A percentile compares a stretch with the other conserved stretches of the same genome.
These are phyloP conservation scores for Micromussa lordhowensis DNA, from an alignment of 92 coral and sea anemone genomes.

Conservation along the genomic window DNA sequence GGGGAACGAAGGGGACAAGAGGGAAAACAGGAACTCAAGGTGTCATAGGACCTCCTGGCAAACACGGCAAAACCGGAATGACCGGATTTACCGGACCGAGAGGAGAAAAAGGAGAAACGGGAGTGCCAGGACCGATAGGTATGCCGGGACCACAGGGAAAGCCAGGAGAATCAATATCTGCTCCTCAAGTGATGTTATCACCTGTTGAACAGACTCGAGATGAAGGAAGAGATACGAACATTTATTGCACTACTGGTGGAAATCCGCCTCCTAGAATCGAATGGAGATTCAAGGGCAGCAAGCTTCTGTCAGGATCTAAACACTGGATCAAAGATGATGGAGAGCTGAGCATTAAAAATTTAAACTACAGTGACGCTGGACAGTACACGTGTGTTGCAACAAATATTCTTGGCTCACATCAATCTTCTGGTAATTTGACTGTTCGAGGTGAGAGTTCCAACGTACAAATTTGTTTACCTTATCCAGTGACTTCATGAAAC, in stretches of 20 bases:
- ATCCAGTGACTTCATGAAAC: neutral
- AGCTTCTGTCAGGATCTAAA: constrained; percentile 17
- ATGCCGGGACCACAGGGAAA: neutral
- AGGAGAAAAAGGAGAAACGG: constrained; percentile 13
- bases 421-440: neutral
- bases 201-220: constrained; percentile 19
- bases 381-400: constrained; percentile 22
- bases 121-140: neutral
- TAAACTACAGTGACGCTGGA: constrained; percentile 15
- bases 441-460: neutral
- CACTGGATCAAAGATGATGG: neutral
- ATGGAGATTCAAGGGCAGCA: constrained; percentile 26
- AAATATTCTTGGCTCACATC: neutral
- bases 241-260: constrained; percentile 36
- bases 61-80: neutral
- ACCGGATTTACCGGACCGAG: constrained; percentile 3
- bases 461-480: neutral
- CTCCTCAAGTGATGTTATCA: constrained; percentile 31
- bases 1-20: constrained; percentile 12
- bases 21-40: constrained; percentile 26
- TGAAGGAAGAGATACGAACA: constrained; percentile 25
- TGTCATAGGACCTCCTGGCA: constrained; percentile 25
- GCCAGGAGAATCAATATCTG: constrained; percentile 7
- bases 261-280: constrained; percentile 24
- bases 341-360: neutral